Base-by-base conservation (phyloP, 1,140 invertebrate genomes). In the Macrotrachela quadricornifera region DNA sequence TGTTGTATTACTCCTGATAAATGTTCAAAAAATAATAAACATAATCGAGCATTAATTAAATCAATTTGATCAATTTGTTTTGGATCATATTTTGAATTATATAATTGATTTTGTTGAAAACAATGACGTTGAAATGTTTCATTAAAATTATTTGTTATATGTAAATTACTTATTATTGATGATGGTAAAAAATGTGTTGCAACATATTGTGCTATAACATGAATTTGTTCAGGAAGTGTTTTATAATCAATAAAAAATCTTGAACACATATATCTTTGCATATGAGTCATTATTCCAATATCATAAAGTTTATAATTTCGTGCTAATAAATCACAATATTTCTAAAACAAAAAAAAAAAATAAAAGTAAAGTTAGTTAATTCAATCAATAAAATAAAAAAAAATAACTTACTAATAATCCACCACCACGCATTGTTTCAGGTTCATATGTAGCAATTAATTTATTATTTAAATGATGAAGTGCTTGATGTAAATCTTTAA, bases 201-300 rank as follows among this genome's bases (percentile, higher is more conserved):
- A 62, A 99, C 74, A 72, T 96, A 99, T 54, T 80, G 81, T 64
- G 87, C 83, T 55, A 96, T 76, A 64, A 95, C 95, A 56, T 80
- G 77, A 52, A 82, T 79, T 69, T 95, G 90, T 63, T 85, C 84
- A 40, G 75, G 75, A 46, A 92, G 80, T 67, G 95, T 88, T 15
- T 85, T 82, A 71, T 95, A 99, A 72, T 99, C 92, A 66, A 99
- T 99, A 75, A 97, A 97, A 77, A 97, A 99, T 56, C 92, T 77
- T 49, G 91, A 96, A 77, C 91, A 97, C 92, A 97, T 97, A 74
- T 97, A 96, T 30, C 86, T 79, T 72, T 97, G 88, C 58, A 96
- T 75, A 15, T 67, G 65, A 65, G 87, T 85, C 60, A 92, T 90
- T 58, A 87, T 81, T 9, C 83, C 80, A 57, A 80, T 80, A 55